A percentile compares a stretch with the other conserved stretches of the same genome.
Conservation (phyloP, 2,797 vertebrate genomes). For the Dallia pectoralis region DNA sequence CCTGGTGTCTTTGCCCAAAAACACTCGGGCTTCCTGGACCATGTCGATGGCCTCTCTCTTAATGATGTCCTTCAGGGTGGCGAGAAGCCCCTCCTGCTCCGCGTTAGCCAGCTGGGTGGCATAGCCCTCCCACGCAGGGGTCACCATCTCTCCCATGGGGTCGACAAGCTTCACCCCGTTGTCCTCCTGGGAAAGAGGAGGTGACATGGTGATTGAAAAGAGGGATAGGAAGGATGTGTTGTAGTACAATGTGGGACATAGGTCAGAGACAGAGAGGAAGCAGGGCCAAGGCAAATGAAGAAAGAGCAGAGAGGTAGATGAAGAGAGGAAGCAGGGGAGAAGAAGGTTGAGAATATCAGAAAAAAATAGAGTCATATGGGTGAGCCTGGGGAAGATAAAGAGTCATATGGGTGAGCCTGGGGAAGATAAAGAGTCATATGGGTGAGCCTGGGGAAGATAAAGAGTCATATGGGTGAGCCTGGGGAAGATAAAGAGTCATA, state of each 20-base stretch:
- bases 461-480: not conserved
- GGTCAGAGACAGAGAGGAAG: not conserved
- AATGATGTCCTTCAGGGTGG: constrained; percentile 73
- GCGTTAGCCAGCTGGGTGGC: constrained; percentile 88
- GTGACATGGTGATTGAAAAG: not conserved
- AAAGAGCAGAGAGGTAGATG: not conserved
- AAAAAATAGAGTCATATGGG: not conserved
- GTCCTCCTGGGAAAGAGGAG: constrained; percentile 78
- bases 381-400: not conserved
- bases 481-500: not conserved
- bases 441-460: not conserved
- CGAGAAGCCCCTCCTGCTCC: constrained; percentile 78
- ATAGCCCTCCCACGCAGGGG: constrained; percentile 84
- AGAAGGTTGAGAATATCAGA: not conserved
- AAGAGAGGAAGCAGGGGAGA: not conserved
- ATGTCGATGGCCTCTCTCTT: constrained; percentile 79
- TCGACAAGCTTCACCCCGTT: constrained; percentile 95
- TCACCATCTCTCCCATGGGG: constrained; percentile 94
- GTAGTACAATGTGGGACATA: not conserved
- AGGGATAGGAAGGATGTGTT: not conserved
- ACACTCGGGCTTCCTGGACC: constrained; percentile 75
- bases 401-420: not conserved
- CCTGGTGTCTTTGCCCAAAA: constrained; percentile 93
- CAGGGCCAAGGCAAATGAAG: not conserved
- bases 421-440: too few species aligned